Evolutionary conservation across 2,888 invertebrate species (phyloP), one percentile per base, ranked within the genome.

Genomic region (Pristionchus entomophagus): DNA sequence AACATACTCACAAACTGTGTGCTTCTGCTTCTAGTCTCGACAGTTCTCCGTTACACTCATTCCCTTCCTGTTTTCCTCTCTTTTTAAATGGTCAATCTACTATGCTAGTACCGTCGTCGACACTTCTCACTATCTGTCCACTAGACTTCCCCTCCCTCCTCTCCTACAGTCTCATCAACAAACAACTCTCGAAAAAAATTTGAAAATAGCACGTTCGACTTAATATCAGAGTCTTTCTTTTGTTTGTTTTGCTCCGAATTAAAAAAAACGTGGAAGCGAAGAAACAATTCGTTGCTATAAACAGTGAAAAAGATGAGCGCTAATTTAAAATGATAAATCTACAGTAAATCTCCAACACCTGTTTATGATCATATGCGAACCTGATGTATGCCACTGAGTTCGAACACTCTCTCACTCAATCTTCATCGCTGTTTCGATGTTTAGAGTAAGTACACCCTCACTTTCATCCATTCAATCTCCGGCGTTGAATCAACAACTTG

Each of bases 361-460:
- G 59, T 14, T 59, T 29, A 59, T 59, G 59, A 59, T 59, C 59
- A 59, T 59, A 59, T 1, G 29, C 3, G 59, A 10, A 29, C 14
- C 59, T 59, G 59, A 59, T 59, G 59, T 59, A 12, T 29, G 19
- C 59, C 26, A 59, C 26, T 29, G 29, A 8, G 59, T 45, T 45
- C 14, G 6, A 22, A 6, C 38, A 26, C 69, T 38, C 29, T 62
- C 26, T 62, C 32, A 62, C 38, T 69, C 69, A 69, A 35, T 69
- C 41, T 22, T 38, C 41, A 69, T 69, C 38, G 73, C 41, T 73
- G 41, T 73, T 73, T 73, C 73, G 73, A 38, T 45, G 41, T 73
- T n/a, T 73, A 73, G 38, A 69, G n/a, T n/a, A n/a, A n/a, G 73
- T 45, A 73, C 73, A 73, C 73, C 45, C 38, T 35, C 73, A 73